These are phyloP conservation scores for Campylorhamphus procurvoides DNA, from an alignment of 2,113 vertebrate species.

Conservation along the genomic window DNA sequence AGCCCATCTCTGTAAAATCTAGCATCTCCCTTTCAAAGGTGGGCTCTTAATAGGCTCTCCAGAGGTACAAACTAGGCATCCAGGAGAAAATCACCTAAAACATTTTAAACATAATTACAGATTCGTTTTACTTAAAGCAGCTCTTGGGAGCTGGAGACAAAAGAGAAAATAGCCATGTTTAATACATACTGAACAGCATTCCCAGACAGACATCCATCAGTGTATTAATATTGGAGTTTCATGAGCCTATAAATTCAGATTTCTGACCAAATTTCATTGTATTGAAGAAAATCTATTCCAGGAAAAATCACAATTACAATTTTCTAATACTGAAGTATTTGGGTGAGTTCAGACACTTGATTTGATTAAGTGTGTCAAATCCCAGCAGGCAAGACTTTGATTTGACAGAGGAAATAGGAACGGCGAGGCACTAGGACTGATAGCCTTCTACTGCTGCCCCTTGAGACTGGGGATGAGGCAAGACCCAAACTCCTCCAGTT, in stretches of 20 bases:
- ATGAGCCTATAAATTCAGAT: neutral
- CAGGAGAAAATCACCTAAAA: neutral
- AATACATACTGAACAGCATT: neutral
- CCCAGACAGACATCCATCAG: neutral
- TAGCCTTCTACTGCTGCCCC: neutral
- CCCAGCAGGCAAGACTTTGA: neutral
- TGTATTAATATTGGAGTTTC: neutral
- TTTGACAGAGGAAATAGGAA: neutral
- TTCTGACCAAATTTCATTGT: neutral
- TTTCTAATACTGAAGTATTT: neutral
- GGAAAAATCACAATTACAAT: neutral
- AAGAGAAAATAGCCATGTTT: neutral
- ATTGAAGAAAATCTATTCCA: neutral
- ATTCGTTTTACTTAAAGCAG: neutral
- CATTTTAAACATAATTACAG: neutral
- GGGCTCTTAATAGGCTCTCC: neutral
- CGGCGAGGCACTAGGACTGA: accelerated
- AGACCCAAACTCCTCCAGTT: neutral
- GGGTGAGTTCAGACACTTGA: neutral
- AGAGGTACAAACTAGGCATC: neutral
- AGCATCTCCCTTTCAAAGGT: neutral
- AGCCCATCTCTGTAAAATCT: neutral
- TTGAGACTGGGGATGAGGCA: neutral
- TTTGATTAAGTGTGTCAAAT: neutral
- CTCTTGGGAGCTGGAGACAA: neutral